phyloP scores from a whole-genome alignment of 2,888 invertebrate species.

The Agrochola circellaris region DNA sequence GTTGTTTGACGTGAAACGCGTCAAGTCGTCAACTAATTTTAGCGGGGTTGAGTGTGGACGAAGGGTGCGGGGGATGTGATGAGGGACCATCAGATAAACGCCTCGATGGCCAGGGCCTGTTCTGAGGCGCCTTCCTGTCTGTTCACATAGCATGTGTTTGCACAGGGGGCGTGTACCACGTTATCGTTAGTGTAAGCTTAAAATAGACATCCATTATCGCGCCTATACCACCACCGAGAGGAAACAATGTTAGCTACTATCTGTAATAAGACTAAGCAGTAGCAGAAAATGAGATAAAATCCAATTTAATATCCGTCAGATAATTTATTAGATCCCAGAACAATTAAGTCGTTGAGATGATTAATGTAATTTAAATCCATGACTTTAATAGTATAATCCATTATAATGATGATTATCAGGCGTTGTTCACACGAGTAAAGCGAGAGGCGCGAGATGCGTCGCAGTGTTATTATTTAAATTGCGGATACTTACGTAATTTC shows the following conservation, averaged over 20 bases:
- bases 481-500: too few species aligned
- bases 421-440: neutral
- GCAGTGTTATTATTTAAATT: too few species aligned
- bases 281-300: conserved; percentile 5
- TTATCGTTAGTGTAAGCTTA: conserved; percentile 37
- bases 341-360: conserved; percentile 28
- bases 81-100: conserved; percentile 75
- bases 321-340: neutral
- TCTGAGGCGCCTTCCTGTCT: conserved; percentile 47
- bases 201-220: conserved; percentile 23
- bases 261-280: neutral
- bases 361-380: conserved; percentile 20
- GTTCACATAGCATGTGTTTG: conserved; percentile 47
- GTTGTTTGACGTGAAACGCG: conserved; percentile 54
- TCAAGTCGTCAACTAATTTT: conserved; percentile 56
- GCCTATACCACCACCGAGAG: neutral
- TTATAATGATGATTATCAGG: neutral
- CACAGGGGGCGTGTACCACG: conserved; percentile 20
- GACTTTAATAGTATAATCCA: neutral
- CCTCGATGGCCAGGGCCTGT: conserved; percentile 56
- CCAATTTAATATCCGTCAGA: conserved; percentile 10
- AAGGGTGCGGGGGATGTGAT: conserved; percentile 48
- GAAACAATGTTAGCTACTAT: neutral
- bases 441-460: neutral
- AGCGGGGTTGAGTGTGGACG: conserved; percentile 47